Base-by-base conservation (phyloP, 2,113 vertebrate genomes). In the Trochalopteron elliotii region DNA sequence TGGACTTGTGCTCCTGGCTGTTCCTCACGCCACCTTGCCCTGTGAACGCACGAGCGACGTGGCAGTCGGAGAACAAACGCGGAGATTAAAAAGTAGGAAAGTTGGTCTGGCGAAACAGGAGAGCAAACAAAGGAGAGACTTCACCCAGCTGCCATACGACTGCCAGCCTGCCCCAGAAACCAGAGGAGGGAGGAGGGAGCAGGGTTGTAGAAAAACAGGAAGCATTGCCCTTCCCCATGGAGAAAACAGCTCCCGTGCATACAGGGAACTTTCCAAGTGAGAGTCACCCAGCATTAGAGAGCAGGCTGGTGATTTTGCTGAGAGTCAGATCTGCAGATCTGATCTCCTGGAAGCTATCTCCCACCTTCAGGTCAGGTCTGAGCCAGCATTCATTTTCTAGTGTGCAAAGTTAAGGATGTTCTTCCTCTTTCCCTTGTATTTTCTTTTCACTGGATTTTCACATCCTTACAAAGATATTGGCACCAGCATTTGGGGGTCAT, bases 111-210 rank as follows among this genome's bases (percentile, higher is more conserved):
- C 0, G 25, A 78, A 94, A 89, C 85, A 71, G 89, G 10, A 95
- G 23, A 95, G 80, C 92, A 97, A 97, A 97, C 94, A 97, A 93
- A 95, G 92, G 83, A 93, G 61, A 92, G 87, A 96, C 94, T 96
- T 93, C 81, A 92, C 72, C 68, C 79, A 82, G 74, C 44, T 4
- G 10, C 4, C 3, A 56, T 6, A 53, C 1, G 1, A 67, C 76
- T 87, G 83, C 85, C 78, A 69, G 71, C 79, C 76, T 77, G 83
- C 49, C 60, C 0, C 1, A 86, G 86, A 45, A 90, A 75, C 71
- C 3, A 3, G 79, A 90, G 78, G 60, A 90, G 59, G 4, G 65
- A 95, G 83, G 47, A 93, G 69, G 61, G 52, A 93, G 25, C 24
- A 81, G 3, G 5, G 37, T 13, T 64, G 57, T 47, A 80, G 52